Conservation (phyloP, 2,797 vertebrate species). For the Artibeus lituratus region DNA sequence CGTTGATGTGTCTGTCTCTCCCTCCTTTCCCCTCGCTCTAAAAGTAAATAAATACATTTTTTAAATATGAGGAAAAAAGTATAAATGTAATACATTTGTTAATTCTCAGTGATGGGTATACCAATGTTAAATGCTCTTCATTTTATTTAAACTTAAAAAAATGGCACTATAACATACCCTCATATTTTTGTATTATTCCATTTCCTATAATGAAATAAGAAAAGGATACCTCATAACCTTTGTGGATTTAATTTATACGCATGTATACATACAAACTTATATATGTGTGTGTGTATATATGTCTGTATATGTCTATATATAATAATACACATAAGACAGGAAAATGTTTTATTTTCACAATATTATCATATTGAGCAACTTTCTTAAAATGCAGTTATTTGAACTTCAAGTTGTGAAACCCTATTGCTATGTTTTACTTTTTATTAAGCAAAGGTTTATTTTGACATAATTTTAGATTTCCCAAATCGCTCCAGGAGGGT, state of each 20-base stretch:
- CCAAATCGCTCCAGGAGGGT: neutral
- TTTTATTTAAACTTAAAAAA: neutral
- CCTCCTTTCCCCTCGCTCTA: neutral
- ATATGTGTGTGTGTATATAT: neutral
- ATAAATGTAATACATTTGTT: neutral
- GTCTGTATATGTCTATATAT: no score
- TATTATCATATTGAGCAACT: neutral
- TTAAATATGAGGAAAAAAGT: neutral
- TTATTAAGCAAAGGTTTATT: neutral
- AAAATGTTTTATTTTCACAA: neutral
- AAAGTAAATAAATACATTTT: neutral
- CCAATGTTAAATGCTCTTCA: neutral
- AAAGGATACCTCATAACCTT: neutral
- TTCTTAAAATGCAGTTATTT: neutral
- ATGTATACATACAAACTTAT: neutral
- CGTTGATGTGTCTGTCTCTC: neutral
- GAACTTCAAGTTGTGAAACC: neutral
- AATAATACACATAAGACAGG: neutral
- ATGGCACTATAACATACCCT: neutral
- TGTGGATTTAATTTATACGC: neutral
- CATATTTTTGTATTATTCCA: neutral
- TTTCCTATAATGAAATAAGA: neutral
- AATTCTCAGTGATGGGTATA: neutral
- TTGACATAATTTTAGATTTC: neutral
- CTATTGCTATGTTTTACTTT: neutral